These are phyloP conservation scores for Drosophila greeni DNA, from an alignment of 2,888 invertebrate genomes.

Conservation along the genomic window DNA sequence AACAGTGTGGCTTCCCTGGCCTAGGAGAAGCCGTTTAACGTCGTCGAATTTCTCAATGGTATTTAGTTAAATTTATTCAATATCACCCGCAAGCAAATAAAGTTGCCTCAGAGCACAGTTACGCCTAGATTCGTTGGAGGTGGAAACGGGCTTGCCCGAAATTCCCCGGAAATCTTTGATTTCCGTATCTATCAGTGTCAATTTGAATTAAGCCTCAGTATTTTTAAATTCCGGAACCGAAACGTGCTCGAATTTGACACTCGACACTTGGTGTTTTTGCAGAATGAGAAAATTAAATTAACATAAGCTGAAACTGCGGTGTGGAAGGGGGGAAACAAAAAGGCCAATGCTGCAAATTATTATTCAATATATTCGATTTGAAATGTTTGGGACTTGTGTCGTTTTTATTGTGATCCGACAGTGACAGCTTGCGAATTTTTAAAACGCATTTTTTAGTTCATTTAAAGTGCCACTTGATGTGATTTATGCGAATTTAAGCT, in stretches of 20 bases:
- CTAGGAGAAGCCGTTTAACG: slow-evolving; percentile 11
- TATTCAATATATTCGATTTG: slow-evolving; percentile 68
- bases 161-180: slow-evolving; percentile 25
- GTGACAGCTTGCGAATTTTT: slow-evolving; percentile 68
- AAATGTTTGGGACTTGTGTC: slow-evolving; percentile 63
- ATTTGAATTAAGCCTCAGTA: slow-evolving; percentile 48
- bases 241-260: slow-evolving; percentile 14
- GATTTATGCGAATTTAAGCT: slow-evolving; percentile 53
- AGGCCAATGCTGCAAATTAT: slow-evolving; percentile 50
- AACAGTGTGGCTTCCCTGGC: neutral
- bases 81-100: slow-evolving; percentile 41
- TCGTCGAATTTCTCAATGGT: slow-evolving; percentile 56
- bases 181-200: slow-evolving; percentile 53
- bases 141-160: neutral
- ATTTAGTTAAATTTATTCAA: slow-evolving; percentile 33
- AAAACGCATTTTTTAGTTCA: slow-evolving; percentile 45
- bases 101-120: slow-evolving; percentile 46
- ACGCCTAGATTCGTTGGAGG: neutral
- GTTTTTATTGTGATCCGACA: slow-evolving; percentile 52
- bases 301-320: slow-evolving; percentile 47
- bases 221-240: slow-evolving; percentile 30
- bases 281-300: slow-evolving; percentile 60
- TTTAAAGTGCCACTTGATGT: slow-evolving; percentile 39
- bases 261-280: slow-evolving; percentile 53
- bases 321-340: slow-evolving; percentile 40